These are phyloP conservation scores for Stenurella melanura DNA, from an alignment of 2,888 invertebrate species.

Conservation along the genomic window DNA sequence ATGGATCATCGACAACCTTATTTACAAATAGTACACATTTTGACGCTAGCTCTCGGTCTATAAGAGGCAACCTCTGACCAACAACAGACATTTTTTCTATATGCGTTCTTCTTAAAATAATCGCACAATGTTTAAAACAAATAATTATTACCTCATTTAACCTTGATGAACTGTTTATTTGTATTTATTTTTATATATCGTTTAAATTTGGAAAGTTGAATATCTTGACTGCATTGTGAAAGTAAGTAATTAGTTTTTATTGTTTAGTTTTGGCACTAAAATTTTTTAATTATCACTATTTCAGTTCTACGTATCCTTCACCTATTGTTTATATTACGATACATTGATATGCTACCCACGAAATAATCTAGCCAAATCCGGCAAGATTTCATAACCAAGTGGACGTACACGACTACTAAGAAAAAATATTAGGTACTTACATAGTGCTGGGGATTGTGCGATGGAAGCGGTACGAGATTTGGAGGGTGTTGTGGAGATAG, in stretches of 20 bases:
- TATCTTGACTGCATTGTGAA: not conserved
- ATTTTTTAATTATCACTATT: constrained; percentile 7
- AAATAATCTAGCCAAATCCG: not conserved
- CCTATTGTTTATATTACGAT: not conserved
- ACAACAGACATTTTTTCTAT: too few species aligned
- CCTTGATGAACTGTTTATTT: too few species aligned
- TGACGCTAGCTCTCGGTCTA: too few species aligned
- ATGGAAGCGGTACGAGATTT: constrained; percentile 76
- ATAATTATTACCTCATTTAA: too few species aligned
- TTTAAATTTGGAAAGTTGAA: not conserved
- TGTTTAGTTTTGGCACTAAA: not conserved
- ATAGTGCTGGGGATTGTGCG: constrained; percentile 78
- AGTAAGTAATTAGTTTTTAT: not conserved
- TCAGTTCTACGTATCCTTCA: not conserved
- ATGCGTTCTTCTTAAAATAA: too few species aligned
- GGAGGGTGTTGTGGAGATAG: constrained; percentile 84
- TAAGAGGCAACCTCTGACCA: too few species aligned
- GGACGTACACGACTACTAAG: not conserved
- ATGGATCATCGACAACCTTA: too few species aligned
- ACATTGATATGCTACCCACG: not conserved
- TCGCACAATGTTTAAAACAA: too few species aligned
- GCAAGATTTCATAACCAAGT: not conserved
- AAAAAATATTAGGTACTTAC: constrained; percentile 76
- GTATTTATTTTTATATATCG: not conserved
- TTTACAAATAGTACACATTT: too few species aligned